Evolutionary conservation across 1,140 invertebrate species (phyloP).

Genomic region (Camponotus floridanus): DNA sequence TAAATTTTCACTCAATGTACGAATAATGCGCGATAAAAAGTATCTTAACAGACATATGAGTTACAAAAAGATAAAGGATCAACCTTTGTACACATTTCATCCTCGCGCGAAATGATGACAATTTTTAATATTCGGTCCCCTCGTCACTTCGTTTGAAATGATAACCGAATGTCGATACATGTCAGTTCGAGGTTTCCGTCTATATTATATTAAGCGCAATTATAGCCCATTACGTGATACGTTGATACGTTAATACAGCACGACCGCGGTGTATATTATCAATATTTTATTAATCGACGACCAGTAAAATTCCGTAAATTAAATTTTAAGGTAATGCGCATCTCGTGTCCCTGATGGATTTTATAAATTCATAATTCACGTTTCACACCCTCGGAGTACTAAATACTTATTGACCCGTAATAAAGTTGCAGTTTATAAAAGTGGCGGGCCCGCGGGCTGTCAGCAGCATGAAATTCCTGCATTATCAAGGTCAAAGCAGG

Average conservation of each 20-base stretch:
- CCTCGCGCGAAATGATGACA: slow-evolving; percentile 30
- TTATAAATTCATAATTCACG: slow-evolving; percentile 52
- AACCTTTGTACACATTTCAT: neutral
- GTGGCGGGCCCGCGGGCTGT: slow-evolving; percentile 50
- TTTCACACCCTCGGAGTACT: slow-evolving; percentile 17
- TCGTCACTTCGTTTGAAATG: neutral
- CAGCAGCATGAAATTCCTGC: slow-evolving; percentile 64
- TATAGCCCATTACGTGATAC: slow-evolving; percentile 31
- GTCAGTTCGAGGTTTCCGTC: slow-evolving; percentile 19
- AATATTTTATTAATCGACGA: slow-evolving; percentile 57
- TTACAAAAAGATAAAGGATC: neutral
- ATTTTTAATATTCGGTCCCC: slow-evolving; percentile 17
- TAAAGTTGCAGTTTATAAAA: slow-evolving; percentile 59
- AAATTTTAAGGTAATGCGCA: slow-evolving; percentile 43
- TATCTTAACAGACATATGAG: no score
- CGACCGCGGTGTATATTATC: slow-evolving; percentile 35
- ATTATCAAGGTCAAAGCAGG: slow-evolving; percentile 74
- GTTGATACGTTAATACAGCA: slow-evolving; percentile 35
- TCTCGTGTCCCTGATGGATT: slow-evolving; percentile 31
- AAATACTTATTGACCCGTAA: slow-evolving; percentile 46
- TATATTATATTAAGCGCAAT: slow-evolving; percentile 46
- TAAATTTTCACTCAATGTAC: neutral
- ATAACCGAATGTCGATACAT: slow-evolving; percentile 13
- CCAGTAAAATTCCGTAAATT: slow-evolving; percentile 37
- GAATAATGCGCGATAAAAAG: neutral